These are phyloP conservation scores for Urosaurus nigricauda DNA, from an alignment of 2,797 vertebrate species.

Conservation along the genomic window DNA sequence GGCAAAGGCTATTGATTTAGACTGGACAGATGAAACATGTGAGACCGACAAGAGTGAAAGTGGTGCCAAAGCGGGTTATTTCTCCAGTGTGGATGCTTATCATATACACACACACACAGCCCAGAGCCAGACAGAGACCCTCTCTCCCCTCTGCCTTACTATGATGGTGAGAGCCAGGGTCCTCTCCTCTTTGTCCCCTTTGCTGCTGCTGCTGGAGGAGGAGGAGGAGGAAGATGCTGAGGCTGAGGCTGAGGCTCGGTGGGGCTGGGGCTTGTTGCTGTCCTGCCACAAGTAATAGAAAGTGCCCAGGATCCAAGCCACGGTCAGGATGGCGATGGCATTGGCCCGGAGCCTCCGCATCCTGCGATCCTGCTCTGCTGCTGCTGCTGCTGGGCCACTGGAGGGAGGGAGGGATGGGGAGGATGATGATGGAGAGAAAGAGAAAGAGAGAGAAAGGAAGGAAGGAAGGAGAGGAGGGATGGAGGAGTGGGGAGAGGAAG, in stretches of 20 bases:
- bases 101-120: no score
- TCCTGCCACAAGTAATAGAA: slow-evolving; percentile 99
- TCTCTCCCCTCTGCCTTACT: neutral
- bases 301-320: slow-evolving; percentile 97
- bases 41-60: no score
- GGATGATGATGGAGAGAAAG: neutral
- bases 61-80: no score
- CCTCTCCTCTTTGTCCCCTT: neutral
- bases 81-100: no score
- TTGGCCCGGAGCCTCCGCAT: slow-evolving; percentile 98
- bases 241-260: slow-evolving; percentile 74
- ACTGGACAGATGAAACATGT: no score
- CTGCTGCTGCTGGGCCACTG: no score
- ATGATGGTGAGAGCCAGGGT: slow-evolving; percentile 75
- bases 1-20: no score
- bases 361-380: slow-evolving; percentile 78
- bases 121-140: no score
- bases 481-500: slow-evolving; percentile 21
- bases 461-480: slow-evolving; percentile 33
- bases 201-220: slow-evolving; percentile 50
- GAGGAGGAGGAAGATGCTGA: no score
- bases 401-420: slow-evolving; percentile 32
- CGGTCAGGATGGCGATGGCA: slow-evolving; percentile 97
- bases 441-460: neutral
- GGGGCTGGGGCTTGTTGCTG: slow-evolving; percentile 93